A percentile compares a stretch with the other conserved stretches of the same genome.
phyloP scores from a whole-genome alignment of 2,113 vertebrate genomes.

The Cryptomyrus ogoouensis region DNA sequence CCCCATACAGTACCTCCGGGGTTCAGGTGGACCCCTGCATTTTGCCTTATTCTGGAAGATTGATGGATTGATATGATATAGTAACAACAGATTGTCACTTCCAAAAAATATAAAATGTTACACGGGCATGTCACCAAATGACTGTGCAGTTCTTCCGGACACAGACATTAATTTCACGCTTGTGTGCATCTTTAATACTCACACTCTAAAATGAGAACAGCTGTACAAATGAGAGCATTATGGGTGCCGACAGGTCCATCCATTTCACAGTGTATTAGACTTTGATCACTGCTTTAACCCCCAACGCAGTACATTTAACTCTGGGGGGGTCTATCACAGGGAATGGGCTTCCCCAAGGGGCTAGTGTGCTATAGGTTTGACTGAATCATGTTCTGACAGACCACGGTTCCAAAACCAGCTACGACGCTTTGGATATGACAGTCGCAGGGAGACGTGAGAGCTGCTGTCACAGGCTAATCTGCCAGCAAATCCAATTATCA shows the following conservation, averaged over 20 bases:
- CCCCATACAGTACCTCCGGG: background rate
- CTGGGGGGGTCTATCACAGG: background rate
- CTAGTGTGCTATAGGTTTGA: background rate
- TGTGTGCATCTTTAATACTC: background rate
- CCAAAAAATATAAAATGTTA: background rate
- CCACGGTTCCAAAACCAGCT: background rate
- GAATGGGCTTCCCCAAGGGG: background rate
- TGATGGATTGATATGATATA: background rate
- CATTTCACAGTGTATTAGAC: conserved; percentile 38
- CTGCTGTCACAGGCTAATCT: background rate
- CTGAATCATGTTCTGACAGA: background rate
- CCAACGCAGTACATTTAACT: conserved; percentile 5
- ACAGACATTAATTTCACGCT: background rate
- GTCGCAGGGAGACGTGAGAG: background rate
- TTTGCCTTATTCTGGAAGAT: background rate
- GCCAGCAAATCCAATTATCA: conserved; percentile 24
- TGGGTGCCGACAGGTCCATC: conserved; percentile 30
- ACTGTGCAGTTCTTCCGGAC: background rate
- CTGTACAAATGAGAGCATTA: conserved; percentile 39
- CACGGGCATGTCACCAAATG: background rate
- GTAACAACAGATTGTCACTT: background rate
- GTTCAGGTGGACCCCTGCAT: background rate
- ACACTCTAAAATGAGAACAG: conserved; percentile 8
- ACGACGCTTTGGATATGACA: background rate
- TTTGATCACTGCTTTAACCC: conserved; percentile 29